Evolutionary conservation across 2,888 invertebrate species (phyloP), one percentile per base, ranked within the genome.

Genomic region (Ganaspis brasiliensis): DNA sequence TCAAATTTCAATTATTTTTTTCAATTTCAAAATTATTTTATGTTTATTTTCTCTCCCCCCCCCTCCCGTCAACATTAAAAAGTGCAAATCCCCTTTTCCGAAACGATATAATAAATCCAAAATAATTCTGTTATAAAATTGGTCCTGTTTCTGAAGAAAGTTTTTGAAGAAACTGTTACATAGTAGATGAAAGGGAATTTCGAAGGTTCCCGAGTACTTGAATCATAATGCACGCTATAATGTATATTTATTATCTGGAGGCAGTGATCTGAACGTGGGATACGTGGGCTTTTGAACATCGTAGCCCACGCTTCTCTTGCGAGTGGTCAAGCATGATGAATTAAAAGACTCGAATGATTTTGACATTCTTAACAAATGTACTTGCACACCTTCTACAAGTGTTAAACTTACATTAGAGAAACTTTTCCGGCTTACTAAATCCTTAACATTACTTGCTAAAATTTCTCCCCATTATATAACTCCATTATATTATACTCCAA

Each of bases 281-380:
- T 76, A 79, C 76, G 79, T 77, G 75, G 79, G 77, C 57, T 57
- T 74, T 79, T 75, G 72, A 67, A 67, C 35, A 59, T 59, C 59
- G 45, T 73, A 63, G 75, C 79, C 79, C 73, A 79, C 79, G 79
- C 79, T 73, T 75, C 73, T 72, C 75, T 61, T 57, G 57, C 71
- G 61, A 70, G 73, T 73, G 71, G 72, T 63, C 52, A 49, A 67
- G 59, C 73, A 72, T 75, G 75, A 79, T 76, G 71, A 76, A 79
- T 79, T 77, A 73, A 77, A 73, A 31, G 26, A 71, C 71, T 71
- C 55, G 63, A 57, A 45, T 19, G 70, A 61, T 79, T 77, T 67
- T 61, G 74, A 77, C 73, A 72, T 59, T 73, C 57, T 70, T 57
- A 70, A 55, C 72, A 56, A 76, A 76, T 76, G 72, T 67, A 73